These are phyloP conservation scores for Centropyge bicolor DNA, from an alignment of 2,797 vertebrate genomes.

Conservation along the genomic window DNA sequence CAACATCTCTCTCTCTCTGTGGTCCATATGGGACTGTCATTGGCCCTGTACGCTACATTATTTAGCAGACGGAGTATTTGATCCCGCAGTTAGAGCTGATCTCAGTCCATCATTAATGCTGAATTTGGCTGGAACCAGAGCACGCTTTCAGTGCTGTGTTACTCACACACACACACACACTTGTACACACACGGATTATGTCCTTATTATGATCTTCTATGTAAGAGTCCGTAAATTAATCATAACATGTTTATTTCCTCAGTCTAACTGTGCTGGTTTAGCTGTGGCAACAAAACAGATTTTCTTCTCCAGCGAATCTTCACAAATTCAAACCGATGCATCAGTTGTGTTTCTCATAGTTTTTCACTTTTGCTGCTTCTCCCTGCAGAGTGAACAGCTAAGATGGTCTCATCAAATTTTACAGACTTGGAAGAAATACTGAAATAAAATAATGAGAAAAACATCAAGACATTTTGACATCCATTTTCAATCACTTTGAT, in stretches of 20 bases:
- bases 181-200: constrained; percentile 44
- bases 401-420: background rate
- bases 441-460: background rate
- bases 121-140: constrained; percentile 67
- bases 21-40: constrained; percentile 76
- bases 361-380: constrained; percentile 18
- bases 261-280: constrained; percentile 66
- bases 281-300: constrained; percentile 57
- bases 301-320: constrained; percentile 48
- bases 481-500: constrained; percentile 7
- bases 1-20: constrained; percentile 48
- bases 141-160: constrained; percentile 52
- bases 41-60: constrained; percentile 79
- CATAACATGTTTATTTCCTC: constrained; percentile 69
- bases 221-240: constrained; percentile 68
- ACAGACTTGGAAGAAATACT: background rate
- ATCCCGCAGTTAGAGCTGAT: constrained; percentile 76
- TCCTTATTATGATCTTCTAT: constrained; percentile 64
- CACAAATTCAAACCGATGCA: constrained; percentile 26
- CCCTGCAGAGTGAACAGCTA: constrained; percentile 6
- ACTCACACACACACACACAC: constrained; percentile 37
- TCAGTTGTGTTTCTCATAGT: constrained; percentile 9
- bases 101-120: constrained; percentile 80
- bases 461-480: background rate
- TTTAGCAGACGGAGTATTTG: constrained; percentile 82